These are phyloP conservation scores for Drosophila subquinaria DNA, from an alignment of 2,888 invertebrate species.

Conservation along the genomic window DNA sequence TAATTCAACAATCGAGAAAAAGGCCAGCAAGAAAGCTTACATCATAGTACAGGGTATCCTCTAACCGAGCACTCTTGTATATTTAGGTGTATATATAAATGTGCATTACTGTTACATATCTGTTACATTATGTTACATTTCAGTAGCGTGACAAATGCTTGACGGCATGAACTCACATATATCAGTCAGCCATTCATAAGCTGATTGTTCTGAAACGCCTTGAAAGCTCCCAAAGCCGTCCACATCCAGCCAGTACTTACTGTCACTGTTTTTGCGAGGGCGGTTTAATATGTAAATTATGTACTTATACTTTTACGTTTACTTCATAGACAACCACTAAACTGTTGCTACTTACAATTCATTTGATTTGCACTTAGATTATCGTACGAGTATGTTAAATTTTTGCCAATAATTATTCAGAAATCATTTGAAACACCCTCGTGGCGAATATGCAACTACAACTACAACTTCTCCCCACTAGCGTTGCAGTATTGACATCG, in stretches of 20 bases:
- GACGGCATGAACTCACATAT: conserved; percentile 15
- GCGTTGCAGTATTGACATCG: conserved; percentile 25
- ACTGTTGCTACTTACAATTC: neutral
- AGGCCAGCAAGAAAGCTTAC: neutral
- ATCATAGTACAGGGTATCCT: neutral
- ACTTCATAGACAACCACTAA: neutral
- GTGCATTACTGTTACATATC: neutral
- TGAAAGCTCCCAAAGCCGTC: conserved; percentile 43
- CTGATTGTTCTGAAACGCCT: conserved; percentile 45
- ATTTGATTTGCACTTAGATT: neutral
- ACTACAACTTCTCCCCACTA: conserved; percentile 28
- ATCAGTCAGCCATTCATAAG: conserved; percentile 34
- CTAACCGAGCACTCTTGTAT: neutral
- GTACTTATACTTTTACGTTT: neutral
- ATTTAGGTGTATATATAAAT: neutral
- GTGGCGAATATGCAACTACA: conserved; percentile 22
- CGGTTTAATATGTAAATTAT: neutral
- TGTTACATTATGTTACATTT: conserved; percentile 5
- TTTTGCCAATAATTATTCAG: conserved; percentile 7
- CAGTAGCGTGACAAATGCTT: conserved; percentile 21
- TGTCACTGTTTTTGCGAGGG: conserved; percentile 36
- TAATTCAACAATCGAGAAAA: neutral
- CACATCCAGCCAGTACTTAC: conserved; percentile 23
- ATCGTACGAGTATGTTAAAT: neutral
- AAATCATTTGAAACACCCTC: conserved; percentile 24